Base-by-base conservation (phyloP, 2,888 invertebrate genomes). In the Mesorhabditis sp. region DNA sequence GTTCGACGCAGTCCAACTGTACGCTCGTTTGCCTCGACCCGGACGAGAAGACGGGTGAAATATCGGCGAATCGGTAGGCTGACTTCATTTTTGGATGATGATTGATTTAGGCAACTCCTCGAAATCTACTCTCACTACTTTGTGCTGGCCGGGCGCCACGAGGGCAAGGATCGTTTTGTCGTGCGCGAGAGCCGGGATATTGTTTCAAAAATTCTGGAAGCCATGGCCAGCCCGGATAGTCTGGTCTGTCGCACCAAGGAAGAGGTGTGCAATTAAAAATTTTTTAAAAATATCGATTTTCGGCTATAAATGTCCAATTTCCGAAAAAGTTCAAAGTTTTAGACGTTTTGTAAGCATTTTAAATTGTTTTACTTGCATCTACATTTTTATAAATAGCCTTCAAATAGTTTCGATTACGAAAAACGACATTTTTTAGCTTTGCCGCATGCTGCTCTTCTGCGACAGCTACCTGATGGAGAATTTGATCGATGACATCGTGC, bases 51-150 rank as follows among this genome's bases (percentile, higher is more conserved):
- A 50, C 58, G 58, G 58, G 10, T 50, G 58, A 13, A 50, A 50
- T 50, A 2, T 10, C 7, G n/a, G n/a, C 58, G 1, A 50, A 50
- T 50, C 7, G 58, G 58, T 50, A 2, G n/a, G 7, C 2, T 10
- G 58, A 50, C 2, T 50, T 2, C 0, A 50, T 50, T 50, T 50
- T 13, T 50, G 1, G n/a, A n/a, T 50, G 58, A 2, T 50, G 0
- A 13, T 50, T 50, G 2, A 50, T 50, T 50, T 50, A 50, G 58
- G n/a, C 58, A 50, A 50, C 58, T 50, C 58, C 58, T 50, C 58
- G 58, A 50, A n/a, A 10, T 50, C n/a, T n/a, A 50, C n/a, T 50
- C 58, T 50, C n/a, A 50, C 58, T 50, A 50, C n/a, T 50, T 50
- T 50, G 58, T 50, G 58, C 58, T 50, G 7, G 58, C 58, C n/a